Conservation (phyloP, 2,113 vertebrate genomes). For the Istiophorus platypterus region DNA sequence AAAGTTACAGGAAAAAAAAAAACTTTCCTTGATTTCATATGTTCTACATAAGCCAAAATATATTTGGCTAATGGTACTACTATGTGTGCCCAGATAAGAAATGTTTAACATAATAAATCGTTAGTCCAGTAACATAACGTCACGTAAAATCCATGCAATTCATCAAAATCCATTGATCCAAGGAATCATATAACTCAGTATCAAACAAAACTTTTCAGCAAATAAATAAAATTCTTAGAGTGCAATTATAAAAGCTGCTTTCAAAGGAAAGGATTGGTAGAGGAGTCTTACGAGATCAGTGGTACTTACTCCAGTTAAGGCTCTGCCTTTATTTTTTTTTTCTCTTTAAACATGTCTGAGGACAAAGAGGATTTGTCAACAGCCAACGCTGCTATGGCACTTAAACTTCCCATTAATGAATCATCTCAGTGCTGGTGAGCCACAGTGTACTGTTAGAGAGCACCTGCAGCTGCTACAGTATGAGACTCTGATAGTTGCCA, state of each 20-base stretch:
- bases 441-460: neutral
- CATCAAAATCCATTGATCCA: slow-evolving; percentile 33
- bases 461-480: neutral
- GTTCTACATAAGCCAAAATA: slow-evolving; percentile 41
- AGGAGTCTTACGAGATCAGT: neutral
- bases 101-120: slow-evolving; percentile 15
- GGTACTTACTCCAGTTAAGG: slow-evolving; percentile 14
- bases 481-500: neutral
- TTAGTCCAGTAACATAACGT: slow-evolving; percentile 31
- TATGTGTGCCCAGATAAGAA: slow-evolving; percentile 24
- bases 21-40: neutral
- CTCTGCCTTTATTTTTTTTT: slow-evolving; percentile 1
- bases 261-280: slow-evolving; percentile 13
- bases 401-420: neutral
- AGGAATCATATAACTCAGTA: slow-evolving; percentile 37
- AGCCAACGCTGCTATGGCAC: slow-evolving; percentile 35
- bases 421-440: neutral
- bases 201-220: slow-evolving; percentile 32
- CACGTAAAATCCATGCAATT: slow-evolving; percentile 39
- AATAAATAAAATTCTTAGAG: slow-evolving; percentile 61
- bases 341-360: neutral
- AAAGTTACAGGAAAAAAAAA: neutral
- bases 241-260: slow-evolving; percentile 67
- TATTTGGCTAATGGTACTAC: slow-evolving; percentile 24
- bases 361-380: slow-evolving; percentile 1